These are phyloP conservation scores for Heliocidaris tuberculata DNA, from an alignment of 35 echinoderm and acorn worm genomes.

Conservation along the genomic window DNA sequence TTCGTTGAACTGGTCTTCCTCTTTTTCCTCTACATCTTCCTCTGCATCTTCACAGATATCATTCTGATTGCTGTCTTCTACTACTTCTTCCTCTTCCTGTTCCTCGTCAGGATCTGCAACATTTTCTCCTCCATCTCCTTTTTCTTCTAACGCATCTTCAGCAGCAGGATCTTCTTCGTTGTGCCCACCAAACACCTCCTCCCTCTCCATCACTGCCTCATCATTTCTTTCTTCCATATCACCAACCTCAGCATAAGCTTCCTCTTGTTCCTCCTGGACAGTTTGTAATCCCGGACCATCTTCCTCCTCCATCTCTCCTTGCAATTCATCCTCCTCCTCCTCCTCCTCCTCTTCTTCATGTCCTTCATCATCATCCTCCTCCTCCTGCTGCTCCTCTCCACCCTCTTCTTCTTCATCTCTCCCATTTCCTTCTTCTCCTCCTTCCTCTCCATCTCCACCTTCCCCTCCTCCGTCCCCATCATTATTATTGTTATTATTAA, in stretches of 20 bases:
- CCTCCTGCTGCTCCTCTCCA: not conserved
- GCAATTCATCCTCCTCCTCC: not conserved
- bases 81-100: not conserved
- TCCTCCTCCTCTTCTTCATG: constrained; percentile 13
- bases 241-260: not conserved
- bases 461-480: not conserved
- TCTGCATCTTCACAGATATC: not conserved
- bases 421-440: not conserved
- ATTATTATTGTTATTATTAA: constrained; percentile 33
- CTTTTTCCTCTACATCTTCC: constrained; percentile 25
- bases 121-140: not conserved
- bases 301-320: not conserved
- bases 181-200: not conserved
- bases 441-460: not conserved
- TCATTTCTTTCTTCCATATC: not conserved
- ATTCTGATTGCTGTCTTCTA: not conserved
- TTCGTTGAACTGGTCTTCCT: not conserved
- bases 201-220: not conserved
- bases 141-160: not conserved
- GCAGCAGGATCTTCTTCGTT: not conserved
- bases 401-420: not conserved
- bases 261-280: constrained; percentile 5
- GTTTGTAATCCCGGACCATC: not conserved
- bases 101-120: not conserved
- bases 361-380: not conserved